Conservation (phyloP, 2,888 invertebrate genomes). For the Diaperis boleti region DNA sequence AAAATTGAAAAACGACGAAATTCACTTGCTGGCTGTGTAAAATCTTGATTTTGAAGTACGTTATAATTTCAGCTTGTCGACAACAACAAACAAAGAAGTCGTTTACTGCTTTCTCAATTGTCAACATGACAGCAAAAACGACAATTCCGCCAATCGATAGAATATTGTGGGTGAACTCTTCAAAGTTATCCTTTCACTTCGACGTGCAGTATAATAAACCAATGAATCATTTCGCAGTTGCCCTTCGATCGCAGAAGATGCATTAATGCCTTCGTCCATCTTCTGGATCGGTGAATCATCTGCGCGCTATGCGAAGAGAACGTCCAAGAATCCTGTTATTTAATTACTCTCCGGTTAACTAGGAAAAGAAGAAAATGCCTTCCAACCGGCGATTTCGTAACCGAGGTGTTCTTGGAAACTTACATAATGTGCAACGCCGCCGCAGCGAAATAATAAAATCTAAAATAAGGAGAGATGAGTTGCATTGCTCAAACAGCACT, state of each 20-base stretch:
- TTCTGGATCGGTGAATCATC: conserved; percentile 11
- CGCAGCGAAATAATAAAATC: background rate
- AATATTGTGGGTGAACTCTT: background rate
- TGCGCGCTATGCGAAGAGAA: conserved; percentile 6
- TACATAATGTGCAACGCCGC: conserved; percentile 15
- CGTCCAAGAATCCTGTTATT: conserved; percentile 11
- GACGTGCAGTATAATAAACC: conserved; percentile 2
- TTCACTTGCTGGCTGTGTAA: no score
- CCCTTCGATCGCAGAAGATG: background rate
- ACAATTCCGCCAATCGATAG: background rate
- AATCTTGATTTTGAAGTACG: no score
- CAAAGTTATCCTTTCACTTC: conserved; percentile 16
- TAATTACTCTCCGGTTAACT: conserved; percentile 14
- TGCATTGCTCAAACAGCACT: background rate
- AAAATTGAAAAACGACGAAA: no score
- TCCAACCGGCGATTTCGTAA: conserved; percentile 21
- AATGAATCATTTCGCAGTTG: conserved; percentile 12
- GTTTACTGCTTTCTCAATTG: no score
- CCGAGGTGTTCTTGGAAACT: conserved; percentile 26
- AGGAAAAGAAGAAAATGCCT: conserved; percentile 12
- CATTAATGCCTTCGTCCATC: conserved; percentile 3
- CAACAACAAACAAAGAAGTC: no score
- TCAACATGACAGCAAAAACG: background rate
- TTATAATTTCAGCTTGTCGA: no score
- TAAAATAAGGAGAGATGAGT: background rate